Conservation (phyloP, 2,888 invertebrate species). For the Nycteola revayana region DNA sequence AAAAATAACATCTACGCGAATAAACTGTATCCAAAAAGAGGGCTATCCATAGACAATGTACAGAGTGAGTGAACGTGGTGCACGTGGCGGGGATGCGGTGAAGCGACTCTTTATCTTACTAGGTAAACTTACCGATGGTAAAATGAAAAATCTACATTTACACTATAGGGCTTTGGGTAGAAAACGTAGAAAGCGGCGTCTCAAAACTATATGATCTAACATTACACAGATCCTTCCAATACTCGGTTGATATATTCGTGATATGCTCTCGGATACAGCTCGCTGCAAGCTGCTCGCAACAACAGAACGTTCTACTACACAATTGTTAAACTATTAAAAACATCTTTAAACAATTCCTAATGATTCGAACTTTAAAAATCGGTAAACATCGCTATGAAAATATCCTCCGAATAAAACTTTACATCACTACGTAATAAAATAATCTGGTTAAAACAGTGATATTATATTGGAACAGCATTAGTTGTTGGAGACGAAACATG, state of each 20-base stretch:
- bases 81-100: slow-evolving; percentile 16
- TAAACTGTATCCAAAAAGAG: slow-evolving; percentile 4
- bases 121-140: slow-evolving; percentile 29
- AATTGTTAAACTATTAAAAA: slow-evolving; percentile 23
- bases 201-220: slow-evolving; percentile 46
- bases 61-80: slow-evolving; percentile 16
- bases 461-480: slow-evolving; percentile 41
- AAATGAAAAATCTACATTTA: slow-evolving; percentile 44
- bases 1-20: slow-evolving; percentile 15
- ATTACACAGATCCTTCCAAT: slow-evolving; percentile 28
- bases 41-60: slow-evolving; percentile 12
- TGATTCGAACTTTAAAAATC: slow-evolving; percentile 39
- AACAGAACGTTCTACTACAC: slow-evolving; percentile 15
- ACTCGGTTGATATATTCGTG: slow-evolving; percentile 41
- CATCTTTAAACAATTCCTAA: slow-evolving; percentile 5
- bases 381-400: slow-evolving; percentile 66
- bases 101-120: slow-evolving; percentile 30
- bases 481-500: slow-evolving; percentile 15
- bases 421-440: slow-evolving; percentile 49
- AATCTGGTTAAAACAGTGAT: slow-evolving; percentile 62
- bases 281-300: slow-evolving; percentile 20
- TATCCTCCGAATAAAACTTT: slow-evolving; percentile 51
- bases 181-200: slow-evolving; percentile 43
- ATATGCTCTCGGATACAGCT: slow-evolving; percentile 51
- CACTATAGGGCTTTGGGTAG: slow-evolving; percentile 37